These are phyloP conservation scores for Habrosyne pyritoides DNA, from an alignment of 2,888 invertebrate genomes.

Conservation along the genomic window DNA sequence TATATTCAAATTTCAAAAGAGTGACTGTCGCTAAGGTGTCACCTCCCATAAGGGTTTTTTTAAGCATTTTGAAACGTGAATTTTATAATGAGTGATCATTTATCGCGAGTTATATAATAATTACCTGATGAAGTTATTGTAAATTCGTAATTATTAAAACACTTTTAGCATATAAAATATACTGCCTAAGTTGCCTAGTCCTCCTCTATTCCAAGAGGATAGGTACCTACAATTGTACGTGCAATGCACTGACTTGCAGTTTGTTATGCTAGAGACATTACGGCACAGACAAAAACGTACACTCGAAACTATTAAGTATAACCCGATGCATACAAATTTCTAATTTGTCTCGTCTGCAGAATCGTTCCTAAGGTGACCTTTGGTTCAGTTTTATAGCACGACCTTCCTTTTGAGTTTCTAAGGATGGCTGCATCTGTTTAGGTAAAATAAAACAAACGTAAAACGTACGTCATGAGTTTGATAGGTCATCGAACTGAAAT, in stretches of 20 bases:
- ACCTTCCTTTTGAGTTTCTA: too few relatives aligned
- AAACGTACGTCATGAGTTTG: not conserved
- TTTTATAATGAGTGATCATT: too few relatives aligned
- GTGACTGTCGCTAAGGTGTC: too few relatives aligned
- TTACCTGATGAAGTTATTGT: too few relatives aligned
- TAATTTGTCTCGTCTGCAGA: not conserved
- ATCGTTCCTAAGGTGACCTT: not conserved
- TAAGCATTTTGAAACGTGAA: too few relatives aligned
- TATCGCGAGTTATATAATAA: too few relatives aligned
- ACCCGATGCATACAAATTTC: constrained; percentile 7
- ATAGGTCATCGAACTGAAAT: not conserved
- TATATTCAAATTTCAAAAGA: too few relatives aligned
- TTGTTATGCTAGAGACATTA: constrained; percentile 4
- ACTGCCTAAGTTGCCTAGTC: not conserved
- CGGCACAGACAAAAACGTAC: constrained; percentile 4
- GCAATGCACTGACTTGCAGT: not conserved
- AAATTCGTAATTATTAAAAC: too few relatives aligned
- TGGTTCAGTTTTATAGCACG: not conserved
- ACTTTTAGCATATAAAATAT: not conserved
- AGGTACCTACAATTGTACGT: not conserved
- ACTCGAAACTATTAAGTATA: not conserved
- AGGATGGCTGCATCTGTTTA: too few relatives aligned
- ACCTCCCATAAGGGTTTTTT: too few relatives aligned
- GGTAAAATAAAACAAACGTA: too few relatives aligned
- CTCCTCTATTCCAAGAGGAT: not conserved